phyloP scores from a whole-genome alignment of 2,113 vertebrate species.

The Hyperopisus bebe region DNA sequence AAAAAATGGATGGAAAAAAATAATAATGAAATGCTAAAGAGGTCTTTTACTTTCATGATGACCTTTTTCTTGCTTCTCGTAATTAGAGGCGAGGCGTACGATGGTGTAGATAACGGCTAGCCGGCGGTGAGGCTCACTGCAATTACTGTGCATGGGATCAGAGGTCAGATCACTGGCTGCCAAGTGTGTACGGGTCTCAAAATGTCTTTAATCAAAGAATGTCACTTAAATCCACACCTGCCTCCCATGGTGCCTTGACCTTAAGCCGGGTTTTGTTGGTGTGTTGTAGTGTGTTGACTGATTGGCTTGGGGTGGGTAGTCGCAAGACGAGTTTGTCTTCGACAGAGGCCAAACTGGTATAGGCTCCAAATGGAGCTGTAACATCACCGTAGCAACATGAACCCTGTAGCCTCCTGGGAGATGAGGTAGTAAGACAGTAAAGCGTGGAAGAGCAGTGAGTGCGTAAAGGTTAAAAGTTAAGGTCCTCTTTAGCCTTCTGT shows the following conservation, averaged over 20 bases:
- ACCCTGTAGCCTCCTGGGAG: background rate
- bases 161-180: conserved; percentile 10
- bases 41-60: conserved; percentile 38
- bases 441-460: background rate
- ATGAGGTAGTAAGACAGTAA: background rate
- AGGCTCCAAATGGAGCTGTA: background rate
- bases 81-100: conserved; percentile 40
- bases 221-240: background rate
- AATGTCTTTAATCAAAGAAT: conserved; percentile 18
- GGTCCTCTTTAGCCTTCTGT: background rate
- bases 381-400: background rate
- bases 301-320: background rate
- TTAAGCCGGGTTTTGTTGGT: background rate
- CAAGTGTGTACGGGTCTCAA: background rate
- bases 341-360: background rate
- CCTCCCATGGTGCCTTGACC: background rate
- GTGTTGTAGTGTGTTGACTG: background rate
- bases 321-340: background rate
- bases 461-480: background rate
- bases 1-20: conserved; percentile 18
- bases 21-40: conserved; percentile 49
- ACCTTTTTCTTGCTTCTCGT: conserved; percentile 45
- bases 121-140: conserved; percentile 18
- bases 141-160: conserved; percentile 35
- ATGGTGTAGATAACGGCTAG: conserved; percentile 36